Percentiles rank a stretch among this genome's conserved stretches.
These are phyloP conservation scores for Caenorhabditis sp. DNA, from an alignment of 2,888 invertebrate species.

Conservation along the genomic window DNA sequence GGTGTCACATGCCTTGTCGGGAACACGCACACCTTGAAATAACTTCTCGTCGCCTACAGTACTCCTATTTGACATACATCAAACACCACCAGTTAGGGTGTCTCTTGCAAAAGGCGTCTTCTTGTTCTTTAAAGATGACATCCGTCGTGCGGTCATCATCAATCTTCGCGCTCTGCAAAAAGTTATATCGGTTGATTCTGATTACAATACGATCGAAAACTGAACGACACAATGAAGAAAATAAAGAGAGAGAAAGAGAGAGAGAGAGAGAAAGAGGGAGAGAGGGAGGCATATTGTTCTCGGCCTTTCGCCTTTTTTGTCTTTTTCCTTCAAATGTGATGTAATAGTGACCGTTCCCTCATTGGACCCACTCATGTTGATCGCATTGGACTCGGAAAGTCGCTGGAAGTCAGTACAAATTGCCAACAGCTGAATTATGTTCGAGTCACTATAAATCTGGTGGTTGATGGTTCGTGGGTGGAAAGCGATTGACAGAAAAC, in stretches of 20 bases:
- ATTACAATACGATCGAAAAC: slow-evolving; percentile 21
- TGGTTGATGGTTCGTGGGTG: no score
- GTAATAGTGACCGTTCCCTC: no score
- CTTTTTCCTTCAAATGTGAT: no score
- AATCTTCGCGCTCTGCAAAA: slow-evolving; percentile 34
- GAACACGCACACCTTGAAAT: slow-evolving; percentile 31
- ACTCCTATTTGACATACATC: slow-evolving; percentile 26
- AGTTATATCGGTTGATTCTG: slow-evolving; percentile 11
- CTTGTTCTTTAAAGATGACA: slow-evolving; percentile 43
- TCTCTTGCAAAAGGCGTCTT: neutral
- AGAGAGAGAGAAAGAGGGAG: no score
- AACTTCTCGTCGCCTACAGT: slow-evolving; percentile 21
- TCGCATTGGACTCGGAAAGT: no score
- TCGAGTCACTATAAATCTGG: no score
- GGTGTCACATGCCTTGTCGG: slow-evolving; percentile 44
- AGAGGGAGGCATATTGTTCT: no score
- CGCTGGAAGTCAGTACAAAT: no score
- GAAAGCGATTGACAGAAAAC: no score
- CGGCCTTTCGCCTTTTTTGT: no score
- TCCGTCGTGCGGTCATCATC: slow-evolving; percentile 4
- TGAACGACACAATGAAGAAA: neutral
- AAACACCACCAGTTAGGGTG: slow-evolving; percentile 32
- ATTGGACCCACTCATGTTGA: no score
- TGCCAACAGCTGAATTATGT: no score
- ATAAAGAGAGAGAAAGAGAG: neutral